These are phyloP conservation scores for Stenodera caucasica DNA, from an alignment of 2,888 invertebrate genomes.

Conservation along the genomic window DNA sequence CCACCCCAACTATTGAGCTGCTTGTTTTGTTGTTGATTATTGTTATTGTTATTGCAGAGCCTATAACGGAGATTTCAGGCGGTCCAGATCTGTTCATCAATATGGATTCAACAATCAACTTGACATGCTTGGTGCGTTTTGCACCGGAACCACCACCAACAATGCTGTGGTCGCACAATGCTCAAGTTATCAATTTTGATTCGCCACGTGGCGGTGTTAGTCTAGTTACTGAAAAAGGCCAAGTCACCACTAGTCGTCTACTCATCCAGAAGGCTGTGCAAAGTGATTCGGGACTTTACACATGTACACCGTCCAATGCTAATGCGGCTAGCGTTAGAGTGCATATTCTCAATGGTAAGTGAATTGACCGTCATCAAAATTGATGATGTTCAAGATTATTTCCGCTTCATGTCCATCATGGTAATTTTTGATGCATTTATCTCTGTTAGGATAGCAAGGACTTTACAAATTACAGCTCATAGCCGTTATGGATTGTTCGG, in stretches of 20 bases:
- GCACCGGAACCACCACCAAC: conserved; percentile 83
- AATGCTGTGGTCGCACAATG: conserved; percentile 83
- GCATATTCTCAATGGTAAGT: conserved; percentile 84
- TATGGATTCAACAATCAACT: conserved; percentile 84
- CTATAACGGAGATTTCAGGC: conserved; percentile 79
- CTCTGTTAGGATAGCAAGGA: too few species aligned
- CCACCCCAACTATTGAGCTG: too few species aligned
- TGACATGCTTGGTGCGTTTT: conserved; percentile 81
- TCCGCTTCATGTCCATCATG: too few species aligned
- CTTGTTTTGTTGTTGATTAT: conserved; percentile 7
- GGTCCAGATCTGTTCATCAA: conserved; percentile 83
- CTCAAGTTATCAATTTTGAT: conserved; percentile 85
- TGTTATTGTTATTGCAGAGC: conserved; percentile 62
- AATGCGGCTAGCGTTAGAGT: conserved; percentile 77
- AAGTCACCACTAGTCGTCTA: conserved; percentile 79
- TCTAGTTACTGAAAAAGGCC: conserved; percentile 83
- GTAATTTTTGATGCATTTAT: too few species aligned
- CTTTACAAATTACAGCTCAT: background rate
- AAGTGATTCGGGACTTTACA: conserved; percentile 79
- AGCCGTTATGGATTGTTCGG: background rate
- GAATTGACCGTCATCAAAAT: background rate
- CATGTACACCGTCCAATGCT: conserved; percentile 83
- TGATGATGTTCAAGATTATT: too few species aligned
- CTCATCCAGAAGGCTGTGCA: conserved; percentile 80
- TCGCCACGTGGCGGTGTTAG: conserved; percentile 87